A percentile compares a stretch with the other conserved stretches of the same genome.
phyloP scores from a whole-genome alignment of 23 tunicate species.

The Diplosoma virens region DNA sequence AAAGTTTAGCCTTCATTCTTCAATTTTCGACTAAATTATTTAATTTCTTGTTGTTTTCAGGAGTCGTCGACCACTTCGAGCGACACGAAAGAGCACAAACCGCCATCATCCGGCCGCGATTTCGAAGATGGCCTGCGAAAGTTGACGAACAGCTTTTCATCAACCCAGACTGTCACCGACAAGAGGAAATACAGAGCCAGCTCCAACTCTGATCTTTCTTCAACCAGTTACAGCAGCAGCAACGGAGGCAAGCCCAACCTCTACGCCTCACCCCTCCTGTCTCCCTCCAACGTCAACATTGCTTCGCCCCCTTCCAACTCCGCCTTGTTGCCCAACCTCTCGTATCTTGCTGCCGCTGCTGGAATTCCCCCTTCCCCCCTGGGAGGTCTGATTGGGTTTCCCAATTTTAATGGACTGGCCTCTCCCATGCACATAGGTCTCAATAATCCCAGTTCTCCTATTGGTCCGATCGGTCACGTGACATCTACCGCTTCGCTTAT shows the following conservation, averaged over 20 bases:
- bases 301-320: constrained; percentile 29
- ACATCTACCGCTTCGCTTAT: constrained; percentile 14
- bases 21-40: too few species aligned
- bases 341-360: constrained; percentile 32
- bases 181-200: not conserved
- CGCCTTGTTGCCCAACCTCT: constrained; percentile 20
- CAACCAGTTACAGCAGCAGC: not conserved
- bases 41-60: too few species aligned
- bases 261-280: constrained; percentile 37
- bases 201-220: not conserved
- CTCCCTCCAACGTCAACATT: constrained; percentile 26
- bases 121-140: constrained; percentile 1
- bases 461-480: constrained; percentile 12
- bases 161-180: not conserved
- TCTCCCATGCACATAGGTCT: constrained; percentile 38
- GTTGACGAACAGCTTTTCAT: not conserved
- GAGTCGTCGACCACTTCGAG: too few species aligned
- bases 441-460: constrained; percentile 6
- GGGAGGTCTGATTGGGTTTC: constrained; percentile 47
- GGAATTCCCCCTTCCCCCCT: constrained; percentile 35
- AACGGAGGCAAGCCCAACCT: not conserved
- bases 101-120: not conserved
- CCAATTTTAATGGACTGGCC: constrained; percentile 34
- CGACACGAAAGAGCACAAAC: not conserved
- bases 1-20: too few species aligned